Percentiles rank a stretch among this genome's conserved stretches.
Conservation (phyloP, 2,797 vertebrate species). For the Pogonophryne albipinna region DNA sequence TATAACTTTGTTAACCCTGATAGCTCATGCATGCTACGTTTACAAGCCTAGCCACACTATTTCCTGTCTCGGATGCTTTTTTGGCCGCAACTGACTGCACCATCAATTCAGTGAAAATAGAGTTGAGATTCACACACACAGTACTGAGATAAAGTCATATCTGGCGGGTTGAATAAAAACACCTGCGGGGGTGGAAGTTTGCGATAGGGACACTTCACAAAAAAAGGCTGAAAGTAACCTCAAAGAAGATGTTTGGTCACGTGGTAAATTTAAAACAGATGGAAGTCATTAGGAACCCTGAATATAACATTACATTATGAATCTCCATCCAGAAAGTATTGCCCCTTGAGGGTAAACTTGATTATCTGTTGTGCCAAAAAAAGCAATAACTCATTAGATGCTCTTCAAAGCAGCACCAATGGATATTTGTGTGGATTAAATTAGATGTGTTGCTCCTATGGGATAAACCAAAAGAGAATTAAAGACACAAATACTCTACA, state of each 20-base stretch:
- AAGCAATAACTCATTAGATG: background rate
- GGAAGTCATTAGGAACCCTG: background rate
- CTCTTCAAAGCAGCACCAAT: background rate
- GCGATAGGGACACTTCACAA: background rate
- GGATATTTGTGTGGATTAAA: background rate
- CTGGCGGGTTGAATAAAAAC: conserved; percentile 12
- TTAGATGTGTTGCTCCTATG: background rate
- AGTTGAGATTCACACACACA: background rate
- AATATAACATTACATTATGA: background rate
- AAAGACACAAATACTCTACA: too few relatives aligned
- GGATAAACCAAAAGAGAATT: background rate
- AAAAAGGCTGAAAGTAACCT: background rate
- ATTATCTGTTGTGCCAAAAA: background rate
- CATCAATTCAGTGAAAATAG: background rate
- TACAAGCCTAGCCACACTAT: background rate
- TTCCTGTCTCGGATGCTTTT: background rate
- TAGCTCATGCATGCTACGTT: background rate
- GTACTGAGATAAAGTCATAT: conserved; percentile 5
- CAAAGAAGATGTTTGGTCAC: background rate
- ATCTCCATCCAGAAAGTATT: background rate
- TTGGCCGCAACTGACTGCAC: background rate
- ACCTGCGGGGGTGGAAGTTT: background rate
- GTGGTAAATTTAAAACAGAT: background rate
- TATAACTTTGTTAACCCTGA: background rate
- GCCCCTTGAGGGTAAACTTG: background rate